Evolutionary conservation across 1,140 invertebrate species (phyloP).

Genomic region (Thaumatotibia leucotreta): DNA sequence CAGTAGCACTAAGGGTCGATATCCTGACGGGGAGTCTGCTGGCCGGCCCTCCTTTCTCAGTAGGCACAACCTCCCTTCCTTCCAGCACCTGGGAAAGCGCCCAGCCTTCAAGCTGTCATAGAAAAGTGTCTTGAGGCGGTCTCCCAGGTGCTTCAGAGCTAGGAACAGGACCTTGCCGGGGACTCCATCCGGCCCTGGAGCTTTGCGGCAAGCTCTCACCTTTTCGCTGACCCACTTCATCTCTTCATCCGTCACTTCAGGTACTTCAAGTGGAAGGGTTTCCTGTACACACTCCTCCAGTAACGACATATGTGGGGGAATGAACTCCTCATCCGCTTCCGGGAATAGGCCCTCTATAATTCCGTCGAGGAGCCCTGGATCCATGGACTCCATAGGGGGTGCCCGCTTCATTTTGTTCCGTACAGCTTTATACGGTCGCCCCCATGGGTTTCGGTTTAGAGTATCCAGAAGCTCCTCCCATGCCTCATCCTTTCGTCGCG

Average conservation of each 20-base stretch:
- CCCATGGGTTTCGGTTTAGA: constrained; percentile 41
- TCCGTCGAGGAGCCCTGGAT: not conserved
- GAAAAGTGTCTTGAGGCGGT: not conserved
- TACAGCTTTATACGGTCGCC: constrained; percentile 26
- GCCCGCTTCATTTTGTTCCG: no score
- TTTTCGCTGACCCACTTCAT: not conserved
- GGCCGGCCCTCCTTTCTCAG: no score
- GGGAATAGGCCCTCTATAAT: not conserved
- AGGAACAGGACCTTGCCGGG: not conserved
- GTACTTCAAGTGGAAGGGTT: not conserved
- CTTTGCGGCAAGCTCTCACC: no score
- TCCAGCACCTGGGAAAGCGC: no score
- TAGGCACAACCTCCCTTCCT: no score
- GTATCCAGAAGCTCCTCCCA: constrained; percentile 24
- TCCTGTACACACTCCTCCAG: not conserved
- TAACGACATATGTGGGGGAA: not conserved
- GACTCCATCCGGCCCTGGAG: not conserved
- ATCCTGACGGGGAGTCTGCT: no score
- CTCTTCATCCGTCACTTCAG: not conserved
- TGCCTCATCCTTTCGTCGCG: constrained; percentile 14
- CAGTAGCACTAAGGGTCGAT: no score
- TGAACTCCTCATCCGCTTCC: not conserved
- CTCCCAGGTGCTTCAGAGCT: not conserved
- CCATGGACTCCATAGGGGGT: no score
- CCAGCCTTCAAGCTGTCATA: not conserved